These are phyloP conservation scores for Megaceryle maxima DNA, from an alignment of 2,113 vertebrate genomes.

Conservation along the genomic window DNA sequence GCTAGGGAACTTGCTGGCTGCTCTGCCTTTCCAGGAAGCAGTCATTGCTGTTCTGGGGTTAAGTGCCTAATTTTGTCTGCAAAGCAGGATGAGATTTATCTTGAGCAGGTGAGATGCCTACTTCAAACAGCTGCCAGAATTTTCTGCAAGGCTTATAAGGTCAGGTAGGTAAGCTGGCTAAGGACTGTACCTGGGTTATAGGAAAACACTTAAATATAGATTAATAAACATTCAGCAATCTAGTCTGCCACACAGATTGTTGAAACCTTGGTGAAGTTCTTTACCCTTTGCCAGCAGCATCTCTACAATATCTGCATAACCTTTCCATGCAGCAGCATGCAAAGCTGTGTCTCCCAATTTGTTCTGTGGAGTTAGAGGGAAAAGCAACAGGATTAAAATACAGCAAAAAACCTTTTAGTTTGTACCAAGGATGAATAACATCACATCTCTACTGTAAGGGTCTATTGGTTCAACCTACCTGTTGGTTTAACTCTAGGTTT, in stretches of 20 bases:
- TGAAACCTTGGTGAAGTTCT: constrained; percentile 32
- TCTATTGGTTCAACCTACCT: constrained; percentile 76
- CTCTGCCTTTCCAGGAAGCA: not conserved
- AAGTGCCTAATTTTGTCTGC: not conserved
- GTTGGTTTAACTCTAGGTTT: constrained; percentile 94
- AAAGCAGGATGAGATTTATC: not conserved
- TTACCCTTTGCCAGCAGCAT: constrained; percentile 91
- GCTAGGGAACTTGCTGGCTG: not conserved
- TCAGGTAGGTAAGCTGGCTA: not conserved
- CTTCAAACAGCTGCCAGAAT: not conserved
- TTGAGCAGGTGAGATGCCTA: not conserved
- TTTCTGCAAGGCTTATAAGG: constrained; percentile 3
- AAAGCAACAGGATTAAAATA: constrained; percentile 52
- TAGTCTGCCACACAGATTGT: not conserved
- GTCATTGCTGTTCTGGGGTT: not conserved
- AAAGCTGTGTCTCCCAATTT: constrained; percentile 95
- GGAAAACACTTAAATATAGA: not conserved
- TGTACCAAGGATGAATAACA: not conserved
- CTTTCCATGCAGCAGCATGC: constrained; percentile 98
- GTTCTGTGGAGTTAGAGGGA: constrained; percentile 81
- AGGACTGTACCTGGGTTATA: not conserved
- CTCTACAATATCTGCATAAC: constrained; percentile 96
- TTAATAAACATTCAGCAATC: not conserved
- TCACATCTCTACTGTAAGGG: not conserved
- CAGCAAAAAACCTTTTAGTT: not conserved